These are phyloP conservation scores for Apamea monoglypha DNA, from an alignment of 2,888 invertebrate genomes.

Conservation along the genomic window DNA sequence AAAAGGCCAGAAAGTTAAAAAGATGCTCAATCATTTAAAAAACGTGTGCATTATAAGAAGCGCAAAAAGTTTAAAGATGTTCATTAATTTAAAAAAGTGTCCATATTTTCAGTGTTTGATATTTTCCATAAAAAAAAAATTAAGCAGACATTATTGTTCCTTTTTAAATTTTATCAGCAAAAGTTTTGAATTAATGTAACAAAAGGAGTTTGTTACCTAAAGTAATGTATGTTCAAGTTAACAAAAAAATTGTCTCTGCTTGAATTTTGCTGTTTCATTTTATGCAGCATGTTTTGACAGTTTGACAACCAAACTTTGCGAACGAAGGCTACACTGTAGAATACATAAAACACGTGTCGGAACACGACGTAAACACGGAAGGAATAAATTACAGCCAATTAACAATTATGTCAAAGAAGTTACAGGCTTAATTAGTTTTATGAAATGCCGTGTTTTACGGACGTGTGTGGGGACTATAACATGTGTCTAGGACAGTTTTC, in stretches of 20 bases:
- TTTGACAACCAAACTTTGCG: constrained; percentile 17
- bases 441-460: constrained; percentile 6
- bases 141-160: too few relatives aligned
- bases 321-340: neutral
- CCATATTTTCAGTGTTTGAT: neutral
- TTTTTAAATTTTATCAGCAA: neutral
- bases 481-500: constrained; percentile 5
- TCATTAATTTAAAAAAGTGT: neutral
- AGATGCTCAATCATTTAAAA: too few relatives aligned
- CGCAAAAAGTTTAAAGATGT: too few relatives aligned
- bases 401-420: constrained; percentile 33
- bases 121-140: too few relatives aligned
- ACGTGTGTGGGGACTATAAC: neutral
- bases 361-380: constrained; percentile 6
- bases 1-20: too few relatives aligned
- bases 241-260: neutral
- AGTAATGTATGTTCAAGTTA: neutral
- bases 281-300: constrained; percentile 15
- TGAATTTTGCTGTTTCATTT: neutral
- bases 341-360: neutral
- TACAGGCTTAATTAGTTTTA: constrained; percentile 33
- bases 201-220: neutral
- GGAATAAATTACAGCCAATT: constrained; percentile 32
- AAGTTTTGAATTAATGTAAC: neutral
- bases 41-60: neutral